These are phyloP conservation scores for Zele albiditarsus DNA, from an alignment of 2,888 invertebrate species.

Conservation along the genomic window DNA sequence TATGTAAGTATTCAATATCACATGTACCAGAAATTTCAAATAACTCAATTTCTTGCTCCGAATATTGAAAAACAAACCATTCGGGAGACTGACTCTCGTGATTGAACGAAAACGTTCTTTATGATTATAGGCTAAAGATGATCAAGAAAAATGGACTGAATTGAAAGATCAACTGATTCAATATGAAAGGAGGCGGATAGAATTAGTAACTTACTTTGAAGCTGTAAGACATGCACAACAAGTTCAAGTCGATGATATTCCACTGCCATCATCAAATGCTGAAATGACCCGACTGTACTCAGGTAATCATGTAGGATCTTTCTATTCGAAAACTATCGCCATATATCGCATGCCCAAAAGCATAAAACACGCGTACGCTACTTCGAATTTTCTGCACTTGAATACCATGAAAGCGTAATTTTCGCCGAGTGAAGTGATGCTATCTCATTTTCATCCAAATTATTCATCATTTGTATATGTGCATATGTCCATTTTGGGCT, in stretches of 20 bases:
- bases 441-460: too few species aligned
- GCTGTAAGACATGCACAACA: slow-evolving; percentile 96
- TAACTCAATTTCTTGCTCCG: background rate
- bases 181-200: slow-evolving; percentile 90
- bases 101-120: slow-evolving; percentile 1
- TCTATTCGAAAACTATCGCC: background rate
- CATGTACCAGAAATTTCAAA: background rate
- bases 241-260: slow-evolving; percentile 96
- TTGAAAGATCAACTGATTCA: slow-evolving; percentile 92
- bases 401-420: too few species aligned
- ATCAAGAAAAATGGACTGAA: slow-evolving; percentile 94
- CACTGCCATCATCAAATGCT: slow-evolving; percentile 80
- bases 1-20: slow-evolving; percentile 84
- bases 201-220: slow-evolving; percentile 93
- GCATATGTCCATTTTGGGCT: slow-evolving; percentile 3
- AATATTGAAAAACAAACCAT: background rate
- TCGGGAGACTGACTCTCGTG: too few species aligned
- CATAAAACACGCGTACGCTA: too few species aligned
- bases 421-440: too few species aligned
- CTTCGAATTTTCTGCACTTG: too few species aligned
- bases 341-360: too few species aligned
- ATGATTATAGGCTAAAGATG: slow-evolving; percentile 88
- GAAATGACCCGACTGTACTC: slow-evolving; percentile 65
- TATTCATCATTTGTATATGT: too few species aligned
- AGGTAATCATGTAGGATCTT: slow-evolving; percentile 52